Percentiles rank a stretch among this genome's conserved stretches.
Conservation (phyloP, 1,140 invertebrate genomes). For the Spodoptera frugiperda region DNA sequence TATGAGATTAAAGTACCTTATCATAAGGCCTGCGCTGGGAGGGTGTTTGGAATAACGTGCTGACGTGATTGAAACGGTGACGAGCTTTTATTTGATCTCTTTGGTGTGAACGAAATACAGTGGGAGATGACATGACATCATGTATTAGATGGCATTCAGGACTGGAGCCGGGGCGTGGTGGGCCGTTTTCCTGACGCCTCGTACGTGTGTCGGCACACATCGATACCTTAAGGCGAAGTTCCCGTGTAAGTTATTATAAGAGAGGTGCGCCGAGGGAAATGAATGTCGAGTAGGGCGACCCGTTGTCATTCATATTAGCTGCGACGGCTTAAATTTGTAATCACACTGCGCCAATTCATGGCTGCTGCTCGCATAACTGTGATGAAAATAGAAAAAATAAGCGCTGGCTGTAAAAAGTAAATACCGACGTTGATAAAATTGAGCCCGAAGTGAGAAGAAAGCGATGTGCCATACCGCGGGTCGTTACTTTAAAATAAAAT, state of each 20-base stretch:
- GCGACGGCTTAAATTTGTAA: slow-evolving; percentile 84
- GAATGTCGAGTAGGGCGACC: slow-evolving; percentile 84
- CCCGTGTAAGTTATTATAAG: slow-evolving; percentile 85
- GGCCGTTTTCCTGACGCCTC: slow-evolving; percentile 61
- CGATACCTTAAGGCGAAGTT: slow-evolving; percentile 77
- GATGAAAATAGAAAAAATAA: slow-evolving; percentile 60
- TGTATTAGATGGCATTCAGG: slow-evolving; percentile 11
- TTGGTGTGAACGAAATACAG: background rate
- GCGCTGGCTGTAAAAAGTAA: slow-evolving; percentile 55
- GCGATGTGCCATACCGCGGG: slow-evolving; percentile 29
- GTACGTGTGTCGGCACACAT: slow-evolving; percentile 38
- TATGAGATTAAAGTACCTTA: slow-evolving; percentile 32
- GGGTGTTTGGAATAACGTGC: slow-evolving; percentile 1
- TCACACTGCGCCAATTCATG: slow-evolving; percentile 75
- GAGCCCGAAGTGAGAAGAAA: slow-evolving; percentile 48
- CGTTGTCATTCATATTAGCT: slow-evolving; percentile 86
- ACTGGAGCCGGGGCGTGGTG: slow-evolving; percentile 35
- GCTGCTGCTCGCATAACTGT: slow-evolving; percentile 51
- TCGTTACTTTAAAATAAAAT: slow-evolving; percentile 51
- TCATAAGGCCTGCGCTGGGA: slow-evolving; percentile 8
- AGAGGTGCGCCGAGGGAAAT: slow-evolving; percentile 85
- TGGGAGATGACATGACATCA: slow-evolving; percentile 13
- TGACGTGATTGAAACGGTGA: slow-evolving; percentile 28
- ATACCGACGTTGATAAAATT: slow-evolving; percentile 53
- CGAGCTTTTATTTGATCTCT: slow-evolving; percentile 14